These are phyloP conservation scores for Agrotis segetum DNA, from an alignment of 2,888 invertebrate species.

Conservation along the genomic window DNA sequence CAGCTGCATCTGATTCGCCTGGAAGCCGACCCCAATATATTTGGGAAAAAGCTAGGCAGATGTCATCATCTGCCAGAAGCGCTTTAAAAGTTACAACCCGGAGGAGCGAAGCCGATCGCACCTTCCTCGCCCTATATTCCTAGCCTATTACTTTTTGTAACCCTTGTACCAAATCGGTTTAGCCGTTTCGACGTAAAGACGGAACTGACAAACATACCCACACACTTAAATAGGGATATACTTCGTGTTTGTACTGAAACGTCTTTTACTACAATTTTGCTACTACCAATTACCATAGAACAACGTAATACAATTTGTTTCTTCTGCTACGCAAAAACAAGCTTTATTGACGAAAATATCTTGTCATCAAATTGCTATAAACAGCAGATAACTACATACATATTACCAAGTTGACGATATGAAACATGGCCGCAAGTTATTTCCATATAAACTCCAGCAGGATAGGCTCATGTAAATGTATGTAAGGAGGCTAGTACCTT, in stretches of 20 bases:
- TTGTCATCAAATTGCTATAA: constrained; percentile 4
- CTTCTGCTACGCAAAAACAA: background rate
- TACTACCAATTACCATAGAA: background rate
- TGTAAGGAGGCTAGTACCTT: constrained; percentile 20
- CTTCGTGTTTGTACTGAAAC: background rate
- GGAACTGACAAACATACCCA: too few species aligned
- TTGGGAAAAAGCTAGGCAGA: too few species aligned
- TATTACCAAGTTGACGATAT: constrained; percentile 26
- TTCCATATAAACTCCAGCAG: constrained; percentile 31
- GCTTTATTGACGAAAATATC: background rate
- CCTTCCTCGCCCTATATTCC: too few species aligned
- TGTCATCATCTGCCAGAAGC: too few species aligned
- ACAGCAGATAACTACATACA: constrained; percentile 5
- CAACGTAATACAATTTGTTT: background rate
- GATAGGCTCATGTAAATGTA: constrained; percentile 44
- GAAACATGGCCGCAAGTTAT: constrained; percentile 17
- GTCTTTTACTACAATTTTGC: background rate
- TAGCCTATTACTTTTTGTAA: too few species aligned
- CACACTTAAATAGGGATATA: too few species aligned
- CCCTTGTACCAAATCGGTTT: too few species aligned
- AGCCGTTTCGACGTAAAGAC: too few species aligned
- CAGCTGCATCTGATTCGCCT: too few species aligned
- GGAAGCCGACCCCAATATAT: too few species aligned
- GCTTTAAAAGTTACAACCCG: too few species aligned
- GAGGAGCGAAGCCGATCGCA: too few species aligned